Conservation (phyloP, 2,888 invertebrate species). For the Pyrocoelia pectoralis region DNA sequence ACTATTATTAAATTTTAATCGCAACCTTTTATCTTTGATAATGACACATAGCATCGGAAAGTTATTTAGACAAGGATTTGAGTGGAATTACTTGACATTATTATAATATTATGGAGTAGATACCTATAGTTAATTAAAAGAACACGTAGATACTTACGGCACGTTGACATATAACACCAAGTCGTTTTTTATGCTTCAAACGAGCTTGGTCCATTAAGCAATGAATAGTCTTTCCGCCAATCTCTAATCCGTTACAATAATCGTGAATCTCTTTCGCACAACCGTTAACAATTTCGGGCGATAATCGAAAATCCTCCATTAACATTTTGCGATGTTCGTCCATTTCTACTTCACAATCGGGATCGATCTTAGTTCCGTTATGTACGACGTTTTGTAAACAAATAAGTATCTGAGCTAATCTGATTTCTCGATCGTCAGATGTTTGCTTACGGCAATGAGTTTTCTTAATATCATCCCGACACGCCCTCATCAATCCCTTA, state of each 20-base stretch:
- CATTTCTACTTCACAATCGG: slow-evolving; percentile 89
- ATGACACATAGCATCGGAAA: too few species aligned
- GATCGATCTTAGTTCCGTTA: slow-evolving; percentile 75
- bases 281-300: slow-evolving; percentile 89
- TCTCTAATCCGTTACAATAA: slow-evolving; percentile 78
- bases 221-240: slow-evolving; percentile 91
- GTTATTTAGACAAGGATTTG: too few species aligned
- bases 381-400: slow-evolving; percentile 85
- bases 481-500: slow-evolving; percentile 86
- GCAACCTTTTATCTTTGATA: too few species aligned
- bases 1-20: too few species aligned
- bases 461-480: slow-evolving; percentile 87
- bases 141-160: slow-evolving; percentile 67
- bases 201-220: slow-evolving; percentile 92
- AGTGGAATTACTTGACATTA: too few species aligned
- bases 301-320: slow-evolving; percentile 92
- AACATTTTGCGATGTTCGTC: slow-evolving; percentile 88
- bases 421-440: slow-evolving; percentile 82
- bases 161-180: slow-evolving; percentile 75
- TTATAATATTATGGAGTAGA: too few species aligned
- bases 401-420: slow-evolving; percentile 88
- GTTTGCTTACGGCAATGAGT: slow-evolving; percentile 86
- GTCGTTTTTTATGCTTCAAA: slow-evolving; percentile 69
- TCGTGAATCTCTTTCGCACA: slow-evolving; percentile 86
- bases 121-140: too few species aligned